Conservation (phyloP, 2,888 invertebrate genomes). For the Scaptomyza tumidula region DNA sequence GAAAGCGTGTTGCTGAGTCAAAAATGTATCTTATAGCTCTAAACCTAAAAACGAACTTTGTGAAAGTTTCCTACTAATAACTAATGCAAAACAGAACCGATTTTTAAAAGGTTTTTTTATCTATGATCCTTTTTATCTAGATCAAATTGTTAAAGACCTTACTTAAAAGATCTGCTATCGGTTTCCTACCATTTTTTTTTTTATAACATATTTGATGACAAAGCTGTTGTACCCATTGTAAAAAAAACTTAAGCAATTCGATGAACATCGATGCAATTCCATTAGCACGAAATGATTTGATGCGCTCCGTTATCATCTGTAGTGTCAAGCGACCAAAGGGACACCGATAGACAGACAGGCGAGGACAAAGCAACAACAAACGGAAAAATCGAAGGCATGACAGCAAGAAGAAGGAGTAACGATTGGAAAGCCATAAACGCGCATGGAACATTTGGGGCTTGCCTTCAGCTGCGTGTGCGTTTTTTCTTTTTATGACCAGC, state of each 20-base stretch:
- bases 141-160: no score
- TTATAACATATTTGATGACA: constrained; percentile 4
- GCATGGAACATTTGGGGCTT: constrained; percentile 22
- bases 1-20: background rate
- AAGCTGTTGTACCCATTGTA: constrained; percentile 1
- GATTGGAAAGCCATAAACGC: constrained; percentile 76
- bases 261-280: constrained; percentile 79
- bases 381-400: background rate
- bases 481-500: constrained; percentile 44
- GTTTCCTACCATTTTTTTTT: background rate
- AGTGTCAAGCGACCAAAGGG: constrained; percentile 41
- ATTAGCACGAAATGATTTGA: constrained; percentile 80
- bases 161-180: no score
- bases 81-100: no score
- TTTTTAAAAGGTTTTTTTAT: no score
- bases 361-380: constrained; percentile 30
- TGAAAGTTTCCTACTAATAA: no score
- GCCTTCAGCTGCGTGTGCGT: constrained; percentile 26
- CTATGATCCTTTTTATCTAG: no score
- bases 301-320: constrained; percentile 56
- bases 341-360: constrained; percentile 20
- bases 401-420: constrained; percentile 38
- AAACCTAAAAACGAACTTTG: no score
- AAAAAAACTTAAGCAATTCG: constrained; percentile 54
- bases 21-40: no score